Conservation (phyloP, 2,797 vertebrate species). For the Arnoldichthys spilopterus region DNA sequence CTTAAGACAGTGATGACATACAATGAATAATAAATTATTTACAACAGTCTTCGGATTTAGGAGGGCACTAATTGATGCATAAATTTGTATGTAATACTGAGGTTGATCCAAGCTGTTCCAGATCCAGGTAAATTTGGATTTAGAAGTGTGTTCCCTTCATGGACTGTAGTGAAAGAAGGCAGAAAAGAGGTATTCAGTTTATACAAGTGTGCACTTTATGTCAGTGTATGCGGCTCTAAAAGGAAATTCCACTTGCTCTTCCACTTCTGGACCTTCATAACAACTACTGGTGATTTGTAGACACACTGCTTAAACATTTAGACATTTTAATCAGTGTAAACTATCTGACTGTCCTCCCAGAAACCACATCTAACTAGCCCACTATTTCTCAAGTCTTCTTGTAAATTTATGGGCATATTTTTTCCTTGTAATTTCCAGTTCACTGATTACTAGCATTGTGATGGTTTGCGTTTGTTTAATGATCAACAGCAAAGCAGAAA, state of each 20-base stretch:
- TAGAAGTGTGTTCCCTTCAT: constrained; percentile 41
- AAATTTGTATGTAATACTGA: neutral
- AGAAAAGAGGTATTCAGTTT: neutral
- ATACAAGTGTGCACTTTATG: neutral
- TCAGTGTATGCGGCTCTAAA: neutral
- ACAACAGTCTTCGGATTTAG: neutral
- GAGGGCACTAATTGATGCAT: no score
- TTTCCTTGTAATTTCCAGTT: neutral
- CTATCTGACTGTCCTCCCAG: neutral
- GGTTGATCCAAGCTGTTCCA: neutral
- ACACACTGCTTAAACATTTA: neutral
- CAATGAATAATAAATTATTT: neutral
- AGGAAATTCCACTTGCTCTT: neutral
- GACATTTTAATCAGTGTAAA: neutral
- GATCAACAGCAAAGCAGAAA: neutral
- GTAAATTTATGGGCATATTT: neutral
- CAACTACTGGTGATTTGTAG: constrained; percentile 1
- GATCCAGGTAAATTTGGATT: neutral
- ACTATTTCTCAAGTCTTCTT: neutral
- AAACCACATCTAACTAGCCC: neutral
- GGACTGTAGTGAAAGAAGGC: constrained; percentile 25
- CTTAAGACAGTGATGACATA: neutral
- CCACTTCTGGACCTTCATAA: neutral
- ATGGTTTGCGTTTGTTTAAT: neutral
- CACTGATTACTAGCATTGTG: neutral